Evolutionary conservation across 2,888 invertebrate genomes (phyloP).

Genomic region (Synanthedon vespiformis): DNA sequence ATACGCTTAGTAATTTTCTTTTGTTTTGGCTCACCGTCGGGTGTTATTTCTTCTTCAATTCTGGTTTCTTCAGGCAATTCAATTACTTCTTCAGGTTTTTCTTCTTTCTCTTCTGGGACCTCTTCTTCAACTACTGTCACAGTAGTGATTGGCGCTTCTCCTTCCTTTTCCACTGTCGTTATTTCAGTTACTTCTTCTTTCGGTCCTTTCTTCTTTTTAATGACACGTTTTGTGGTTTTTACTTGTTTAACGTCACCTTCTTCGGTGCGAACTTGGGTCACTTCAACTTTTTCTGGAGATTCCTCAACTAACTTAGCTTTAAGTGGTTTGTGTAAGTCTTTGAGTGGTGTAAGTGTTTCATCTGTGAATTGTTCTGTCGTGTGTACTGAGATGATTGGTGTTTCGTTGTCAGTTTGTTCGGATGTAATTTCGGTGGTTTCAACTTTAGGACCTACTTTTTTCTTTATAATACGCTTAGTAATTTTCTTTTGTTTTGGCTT

Average conservation of each 20-base stretch:
- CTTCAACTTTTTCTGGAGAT: conserved; percentile 17
- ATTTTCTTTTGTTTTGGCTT: conserved; percentile 19
- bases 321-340: conserved; percentile 2
- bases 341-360: conserved; percentile 20
- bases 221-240: conserved; percentile 14
- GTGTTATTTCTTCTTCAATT: conserved; percentile 26
- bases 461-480: conserved; percentile 22
- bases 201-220: conserved; percentile 9
- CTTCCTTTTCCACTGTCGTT: conserved; percentile 18
- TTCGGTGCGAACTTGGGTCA: conserved; percentile 20
- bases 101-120: no score
- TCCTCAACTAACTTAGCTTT: conserved; percentile 1
- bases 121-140: conserved; percentile 8
- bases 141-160: conserved; percentile 18
- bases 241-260: conserved; percentile 19
- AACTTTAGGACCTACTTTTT: conserved; percentile 27
- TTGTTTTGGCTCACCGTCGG: conserved; percentile 16
- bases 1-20: conserved; percentile 18
- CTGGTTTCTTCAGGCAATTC: conserved; percentile 15
- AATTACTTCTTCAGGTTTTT: neutral
- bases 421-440: conserved; percentile 17
- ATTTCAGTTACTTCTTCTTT: conserved; percentile 32
- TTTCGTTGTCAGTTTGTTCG: conserved; percentile 12
- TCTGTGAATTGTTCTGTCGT: conserved; percentile 26
- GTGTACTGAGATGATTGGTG: conserved; percentile 14